A percentile compares a stretch with the other conserved stretches of the same genome.
Evolutionary conservation across 2,797 vertebrate genomes (phyloP).

Genomic region (Hippoglossus hippoglossus): DNA sequence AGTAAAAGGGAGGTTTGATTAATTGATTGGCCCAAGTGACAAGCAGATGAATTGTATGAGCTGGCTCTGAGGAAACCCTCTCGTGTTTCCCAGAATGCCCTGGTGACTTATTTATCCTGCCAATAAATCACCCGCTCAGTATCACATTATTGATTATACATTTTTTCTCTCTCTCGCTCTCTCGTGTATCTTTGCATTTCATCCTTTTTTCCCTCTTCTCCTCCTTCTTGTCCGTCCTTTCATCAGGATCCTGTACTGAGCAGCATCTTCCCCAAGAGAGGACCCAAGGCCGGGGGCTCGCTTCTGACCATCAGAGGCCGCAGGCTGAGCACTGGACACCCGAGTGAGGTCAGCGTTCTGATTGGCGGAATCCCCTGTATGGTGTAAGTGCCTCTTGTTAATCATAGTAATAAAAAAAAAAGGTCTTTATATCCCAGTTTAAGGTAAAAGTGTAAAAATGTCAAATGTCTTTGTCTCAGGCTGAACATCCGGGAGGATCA

Average conservation of each 20-base stretch:
- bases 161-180: constrained; percentile 12
- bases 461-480: constrained; percentile 38
- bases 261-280: constrained; percentile 88
- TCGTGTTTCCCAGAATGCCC: constrained; percentile 58
- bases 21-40: constrained; percentile 57
- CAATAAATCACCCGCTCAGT: constrained; percentile 50
- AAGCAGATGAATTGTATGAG: constrained; percentile 48
- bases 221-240: not conserved
- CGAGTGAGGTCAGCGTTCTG: constrained; percentile 88
- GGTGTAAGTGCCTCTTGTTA: constrained; percentile 84
- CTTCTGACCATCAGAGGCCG: constrained; percentile 88
- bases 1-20: constrained; percentile 33
- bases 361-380: constrained; percentile 91
- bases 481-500: constrained; percentile 85
- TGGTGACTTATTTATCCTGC: constrained; percentile 47
- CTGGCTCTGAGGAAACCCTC: constrained; percentile 23
- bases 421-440: no score
- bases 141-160: constrained; percentile 50
- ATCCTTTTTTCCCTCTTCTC: constrained; percentile 1
- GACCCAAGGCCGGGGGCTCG: constrained; percentile 94
- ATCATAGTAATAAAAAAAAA: not conserved
- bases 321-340: constrained; percentile 90
- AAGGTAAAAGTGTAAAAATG: not conserved
- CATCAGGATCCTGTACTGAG: constrained; percentile 89
- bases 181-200: constrained; percentile 8